Percentiles rank a stretch among this genome's conserved stretches.
phyloP scores from a whole-genome alignment of 2,113 vertebrate species.

The Neodon shergylaensis region DNA sequence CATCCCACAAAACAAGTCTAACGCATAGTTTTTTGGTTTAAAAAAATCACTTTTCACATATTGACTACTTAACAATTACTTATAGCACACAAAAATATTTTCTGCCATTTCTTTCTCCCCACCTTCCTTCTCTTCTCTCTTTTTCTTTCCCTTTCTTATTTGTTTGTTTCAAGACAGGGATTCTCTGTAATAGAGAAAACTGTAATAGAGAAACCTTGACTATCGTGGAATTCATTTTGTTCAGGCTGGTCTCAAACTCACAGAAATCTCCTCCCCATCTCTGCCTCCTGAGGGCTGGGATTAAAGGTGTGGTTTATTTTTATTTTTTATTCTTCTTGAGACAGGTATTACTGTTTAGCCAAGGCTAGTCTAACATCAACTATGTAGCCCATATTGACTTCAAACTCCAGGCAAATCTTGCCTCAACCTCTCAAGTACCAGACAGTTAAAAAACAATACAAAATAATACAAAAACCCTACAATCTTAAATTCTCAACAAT shows the following conservation, averaged over 20 bases:
- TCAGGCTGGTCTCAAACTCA: neutral
- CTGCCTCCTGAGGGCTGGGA: neutral
- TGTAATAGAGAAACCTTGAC: neutral
- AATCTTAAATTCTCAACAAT: neutral
- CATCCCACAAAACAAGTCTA: neutral
- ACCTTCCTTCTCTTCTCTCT: no score
- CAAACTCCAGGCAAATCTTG: neutral
- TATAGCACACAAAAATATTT: neutral
- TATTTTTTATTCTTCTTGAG: neutral
- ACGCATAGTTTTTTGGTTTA: neutral
- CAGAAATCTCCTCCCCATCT: accelerated
- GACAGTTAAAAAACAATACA: neutral
- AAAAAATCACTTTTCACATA: neutral
- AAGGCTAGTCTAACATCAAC: neutral
- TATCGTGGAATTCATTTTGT: neutral
- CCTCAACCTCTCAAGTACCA: neutral
- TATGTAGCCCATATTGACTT: neutral
- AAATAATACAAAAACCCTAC: neutral
- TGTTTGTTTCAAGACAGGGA: neutral
- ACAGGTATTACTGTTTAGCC: neutral
- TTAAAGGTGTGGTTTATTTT: neutral
- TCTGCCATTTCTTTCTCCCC: neutral
- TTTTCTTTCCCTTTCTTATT: neutral
- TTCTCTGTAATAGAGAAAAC: neutral
- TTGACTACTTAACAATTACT: neutral